Evolutionary conservation across 2,888 invertebrate species (phyloP), one percentile per base, ranked within the genome.

Genomic region (Watsonalla cultraria): DNA sequence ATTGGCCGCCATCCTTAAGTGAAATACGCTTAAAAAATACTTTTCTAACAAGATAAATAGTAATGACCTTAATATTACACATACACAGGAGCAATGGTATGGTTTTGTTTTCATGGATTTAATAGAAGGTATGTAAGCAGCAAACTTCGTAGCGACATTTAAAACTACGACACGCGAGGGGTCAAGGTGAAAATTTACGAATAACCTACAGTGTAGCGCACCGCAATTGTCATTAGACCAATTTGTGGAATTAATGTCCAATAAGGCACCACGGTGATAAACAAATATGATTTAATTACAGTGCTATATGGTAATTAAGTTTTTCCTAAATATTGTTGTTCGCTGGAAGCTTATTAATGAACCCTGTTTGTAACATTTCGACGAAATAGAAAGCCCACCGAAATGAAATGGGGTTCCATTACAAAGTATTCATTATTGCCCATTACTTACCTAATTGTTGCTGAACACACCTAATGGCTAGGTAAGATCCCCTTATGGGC

Each of bases 201-300:
- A 62, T 70, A 54, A 64, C 60, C 65, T 66, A 65, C 66, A 67
- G 64, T 65, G 65, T 69, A 73, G 15, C 13, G 67, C 69, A 72
- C 65, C 64, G 58, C 70, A 77, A 80, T 84, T 78, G 79, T 79
- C 78, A 81, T 82, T 76, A 78, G 75, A 69, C 74, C 82, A 84
- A 84, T 85, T 84, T 82, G 79, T 76, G 70, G 72, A 85, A 86
- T 82, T 80, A 84, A 78, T 76, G 63, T 64, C 60, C 67, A 55
- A 68, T 68, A 66, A 65, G 55, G 55, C 61, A 51, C 55, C 61
- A 54, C 45, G 53, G 59, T 57, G 67, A 62, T 55, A 52, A 62
- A 60, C 56, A 62, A 62, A 65, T 62, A 68, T 69, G 72, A 76
- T 78, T 78, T 77, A 75, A 76, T 76, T 74, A 72, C 58, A 58